Evolutionary conservation across 2,113 vertebrate species (phyloP).

Genomic region (Gymnorhina tibicen): DNA sequence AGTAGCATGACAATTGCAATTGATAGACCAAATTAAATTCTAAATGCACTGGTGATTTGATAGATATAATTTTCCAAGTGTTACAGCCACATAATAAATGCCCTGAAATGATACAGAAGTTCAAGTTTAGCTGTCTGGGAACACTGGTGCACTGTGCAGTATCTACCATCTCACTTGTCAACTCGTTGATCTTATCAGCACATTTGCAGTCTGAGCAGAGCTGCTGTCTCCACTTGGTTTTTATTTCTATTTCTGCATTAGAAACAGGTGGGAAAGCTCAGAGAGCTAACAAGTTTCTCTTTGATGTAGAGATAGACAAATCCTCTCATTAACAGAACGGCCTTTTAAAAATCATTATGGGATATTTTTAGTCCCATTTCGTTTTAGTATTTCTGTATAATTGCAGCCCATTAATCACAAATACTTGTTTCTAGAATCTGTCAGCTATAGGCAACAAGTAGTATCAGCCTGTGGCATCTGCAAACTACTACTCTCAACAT

Average conservation of each 20-base stretch:
- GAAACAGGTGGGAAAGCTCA: conserved; percentile 50
- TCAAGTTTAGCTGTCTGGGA: neutral
- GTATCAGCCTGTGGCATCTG: neutral
- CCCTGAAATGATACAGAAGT: neutral
- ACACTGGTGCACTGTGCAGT: neutral
- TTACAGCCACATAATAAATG: neutral
- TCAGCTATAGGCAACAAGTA: neutral
- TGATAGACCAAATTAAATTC: conserved; percentile 70
- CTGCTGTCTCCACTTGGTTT: conserved; percentile 24
- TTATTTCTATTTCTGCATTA: conserved; percentile 58
- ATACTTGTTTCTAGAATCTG: conserved; percentile 1
- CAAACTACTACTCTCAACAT: neutral
- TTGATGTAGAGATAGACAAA: conserved; percentile 49
- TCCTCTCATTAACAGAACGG: conserved; percentile 1
- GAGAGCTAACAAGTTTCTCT: conserved; percentile 37
- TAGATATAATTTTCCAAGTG: conserved; percentile 58
- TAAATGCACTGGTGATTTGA: conserved; percentile 48
- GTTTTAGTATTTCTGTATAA: conserved; percentile 1
- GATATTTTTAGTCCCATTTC: conserved; percentile 33
- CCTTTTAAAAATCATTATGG: conserved; percentile 33
- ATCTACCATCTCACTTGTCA: neutral
- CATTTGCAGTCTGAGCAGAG: conserved; percentile 30
- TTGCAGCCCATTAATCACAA: conserved; percentile 4
- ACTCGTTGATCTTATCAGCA: conserved; percentile 45
- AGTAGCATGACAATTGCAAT: conserved; percentile 57